Conservation (phyloP, 2,888 invertebrate genomes). For the Gandaritis pyraliata region DNA sequence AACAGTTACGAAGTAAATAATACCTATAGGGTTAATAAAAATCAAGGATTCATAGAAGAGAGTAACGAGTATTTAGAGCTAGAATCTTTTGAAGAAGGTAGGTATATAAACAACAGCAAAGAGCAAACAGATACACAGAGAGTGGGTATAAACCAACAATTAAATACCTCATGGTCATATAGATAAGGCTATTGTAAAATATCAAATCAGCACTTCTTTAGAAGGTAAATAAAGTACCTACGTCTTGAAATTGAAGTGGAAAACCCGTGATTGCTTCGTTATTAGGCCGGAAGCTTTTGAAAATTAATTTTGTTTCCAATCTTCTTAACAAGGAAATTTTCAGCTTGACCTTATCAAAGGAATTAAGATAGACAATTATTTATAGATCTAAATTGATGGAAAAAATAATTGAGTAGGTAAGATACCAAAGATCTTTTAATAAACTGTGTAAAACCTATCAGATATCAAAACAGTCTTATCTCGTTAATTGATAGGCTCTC, state of each 20-base stretch:
- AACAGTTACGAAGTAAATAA: slow-evolving; percentile 9
- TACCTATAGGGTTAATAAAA: slow-evolving; percentile 6
- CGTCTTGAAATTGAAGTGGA: slow-evolving; percentile 7
- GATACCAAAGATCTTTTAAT: background rate
- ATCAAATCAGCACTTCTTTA: background rate
- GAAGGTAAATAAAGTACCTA: slow-evolving; percentile 1
- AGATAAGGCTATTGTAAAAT: background rate
- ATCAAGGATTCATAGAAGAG: background rate
- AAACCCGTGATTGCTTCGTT: slow-evolving; percentile 9
- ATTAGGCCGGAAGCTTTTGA: slow-evolving; percentile 9
- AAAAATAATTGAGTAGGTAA: background rate
- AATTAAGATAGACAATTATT: slow-evolving; percentile 7
- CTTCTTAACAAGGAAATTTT: slow-evolving; percentile 10
- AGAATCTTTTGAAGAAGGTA: no score
- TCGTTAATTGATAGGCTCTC: no score
- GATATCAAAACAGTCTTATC: no score
- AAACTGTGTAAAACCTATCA: background rate
- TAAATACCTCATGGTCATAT: no score
- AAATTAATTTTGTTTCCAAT: slow-evolving; percentile 20
- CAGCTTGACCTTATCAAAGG: slow-evolving; percentile 12
- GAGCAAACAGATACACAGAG: no score
- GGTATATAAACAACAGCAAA: no score
- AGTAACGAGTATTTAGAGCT: background rate
- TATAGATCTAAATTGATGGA: background rate
- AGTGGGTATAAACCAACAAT: no score